These are phyloP conservation scores for Pogonocichla stellata DNA, from an alignment of 2,113 vertebrate genomes.

Conservation along the genomic window DNA sequence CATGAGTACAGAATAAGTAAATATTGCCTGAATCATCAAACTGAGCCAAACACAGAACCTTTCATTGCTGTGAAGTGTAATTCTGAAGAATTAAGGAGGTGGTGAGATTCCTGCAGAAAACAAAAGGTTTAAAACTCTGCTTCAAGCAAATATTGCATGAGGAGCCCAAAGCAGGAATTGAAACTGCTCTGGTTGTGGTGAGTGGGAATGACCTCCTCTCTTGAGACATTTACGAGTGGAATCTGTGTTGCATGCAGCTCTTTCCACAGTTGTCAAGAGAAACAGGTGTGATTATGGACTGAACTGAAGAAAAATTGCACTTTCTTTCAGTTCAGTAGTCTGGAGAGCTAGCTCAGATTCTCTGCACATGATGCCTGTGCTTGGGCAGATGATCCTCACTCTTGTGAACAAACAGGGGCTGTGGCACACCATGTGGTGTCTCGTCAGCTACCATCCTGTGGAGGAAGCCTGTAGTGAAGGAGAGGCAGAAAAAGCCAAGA, in stretches of 20 bases:
- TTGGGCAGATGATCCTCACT: conserved; percentile 32
- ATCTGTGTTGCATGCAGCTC: background rate
- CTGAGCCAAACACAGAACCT: background rate
- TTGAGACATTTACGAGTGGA: background rate
- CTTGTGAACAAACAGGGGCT: background rate
- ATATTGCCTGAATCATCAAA: background rate
- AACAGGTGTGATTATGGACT: background rate
- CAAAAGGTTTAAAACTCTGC: background rate
- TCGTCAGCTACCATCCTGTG: background rate
- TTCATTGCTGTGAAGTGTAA: background rate
- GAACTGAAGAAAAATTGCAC: background rate
- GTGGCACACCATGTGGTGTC: conserved; percentile 4
- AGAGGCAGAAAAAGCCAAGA: background rate
- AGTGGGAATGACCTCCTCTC: background rate
- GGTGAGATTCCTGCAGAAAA: background rate
- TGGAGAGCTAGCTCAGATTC: background rate
- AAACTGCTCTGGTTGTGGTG: background rate
- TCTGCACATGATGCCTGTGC: background rate
- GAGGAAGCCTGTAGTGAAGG: background rate
- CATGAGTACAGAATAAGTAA: background rate
- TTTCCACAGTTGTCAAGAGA: background rate
- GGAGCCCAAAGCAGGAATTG: background rate
- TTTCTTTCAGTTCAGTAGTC: background rate
- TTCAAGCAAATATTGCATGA: background rate
- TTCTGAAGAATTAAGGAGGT: background rate